A percentile compares a stretch with the other conserved stretches of the same genome.
phyloP scores from a whole-genome alignment of 2,797 vertebrate species.

The Eptatretus atami region DNA sequence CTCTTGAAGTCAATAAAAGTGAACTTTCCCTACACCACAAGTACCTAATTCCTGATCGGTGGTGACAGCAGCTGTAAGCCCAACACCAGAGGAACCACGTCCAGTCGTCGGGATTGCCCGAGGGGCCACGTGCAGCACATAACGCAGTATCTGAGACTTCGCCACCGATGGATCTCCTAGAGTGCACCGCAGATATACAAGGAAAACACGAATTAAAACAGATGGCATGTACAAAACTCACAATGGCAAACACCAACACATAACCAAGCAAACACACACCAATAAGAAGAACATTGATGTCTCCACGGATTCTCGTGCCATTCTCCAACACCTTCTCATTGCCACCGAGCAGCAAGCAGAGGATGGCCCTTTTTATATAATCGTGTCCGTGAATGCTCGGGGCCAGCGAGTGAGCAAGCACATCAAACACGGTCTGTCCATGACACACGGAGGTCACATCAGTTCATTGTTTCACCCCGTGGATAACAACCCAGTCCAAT shows the following conservation, averaged over 20 bases:
- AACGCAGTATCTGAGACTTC: conserved; percentile 76
- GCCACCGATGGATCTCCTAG: conserved; percentile 79
- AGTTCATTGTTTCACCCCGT: too few relatives aligned
- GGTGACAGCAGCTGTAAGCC: conserved; percentile 69
- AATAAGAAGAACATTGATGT: conserved; percentile 82
- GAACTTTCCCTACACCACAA: background rate
- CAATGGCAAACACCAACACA: background rate
- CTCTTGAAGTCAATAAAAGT: background rate
- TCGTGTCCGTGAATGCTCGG: conserved; percentile 82
- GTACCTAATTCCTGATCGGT: conserved; percentile 81
- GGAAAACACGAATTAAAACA: too few relatives aligned
- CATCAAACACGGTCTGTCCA: conserved; percentile 47
- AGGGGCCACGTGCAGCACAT: conserved; percentile 54
- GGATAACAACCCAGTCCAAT: too few relatives aligned
- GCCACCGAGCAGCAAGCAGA: conserved; percentile 72
- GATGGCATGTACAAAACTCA: background rate
- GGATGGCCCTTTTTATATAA: conserved; percentile 87
- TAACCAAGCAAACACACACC: conserved; percentile 17
- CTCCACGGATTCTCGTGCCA: conserved; percentile 59
- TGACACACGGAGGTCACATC: too few relatives aligned
- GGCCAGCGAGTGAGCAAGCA: conserved; percentile 47
- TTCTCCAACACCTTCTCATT: conserved; percentile 80
- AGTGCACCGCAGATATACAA: background rate
- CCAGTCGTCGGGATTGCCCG: conserved; percentile 72
- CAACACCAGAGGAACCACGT: conserved; percentile 61